Conservation (phyloP, 1,140 invertebrate genomes). For the Monochamus saltuarius region DNA sequence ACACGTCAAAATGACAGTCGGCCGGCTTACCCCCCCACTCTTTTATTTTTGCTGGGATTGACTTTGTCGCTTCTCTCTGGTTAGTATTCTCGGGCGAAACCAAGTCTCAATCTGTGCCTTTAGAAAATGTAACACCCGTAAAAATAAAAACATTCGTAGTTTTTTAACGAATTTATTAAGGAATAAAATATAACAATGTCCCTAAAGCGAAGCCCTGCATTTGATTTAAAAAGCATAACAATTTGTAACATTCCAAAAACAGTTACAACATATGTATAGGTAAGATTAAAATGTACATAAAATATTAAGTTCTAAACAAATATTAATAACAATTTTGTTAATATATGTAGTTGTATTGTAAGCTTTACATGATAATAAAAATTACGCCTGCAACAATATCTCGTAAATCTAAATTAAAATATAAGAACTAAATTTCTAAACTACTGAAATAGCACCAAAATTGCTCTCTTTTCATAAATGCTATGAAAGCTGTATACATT, state of each 20-base stretch:
- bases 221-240: conserved; percentile 34
- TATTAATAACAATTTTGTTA: conserved; percentile 32
- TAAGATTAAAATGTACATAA: conserved; percentile 31
- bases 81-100: too few species aligned
- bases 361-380: conserved; percentile 22
- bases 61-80: too few species aligned
- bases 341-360: conserved; percentile 26
- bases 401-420: conserved; percentile 19
- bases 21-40: too few species aligned
- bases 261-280: conserved; percentile 30
- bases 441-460: conserved; percentile 36
- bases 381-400: conserved; percentile 25
- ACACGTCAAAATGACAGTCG: too few species aligned
- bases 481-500: conserved; percentile 32
- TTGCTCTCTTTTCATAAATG: conserved; percentile 35
- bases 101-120: background rate
- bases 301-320: conserved; percentile 29
- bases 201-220: conserved; percentile 37
- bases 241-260: conserved; percentile 39
- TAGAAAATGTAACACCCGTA: too few species aligned
- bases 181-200: conserved; percentile 35
- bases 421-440: conserved; percentile 23
- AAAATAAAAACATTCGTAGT: conserved; percentile 16
- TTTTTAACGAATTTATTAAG: conserved; percentile 30
- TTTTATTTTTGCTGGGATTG: too few species aligned